Base-by-base conservation (phyloP, 1,140 invertebrate species). In the Caenorhabditis briggsae region DNA sequence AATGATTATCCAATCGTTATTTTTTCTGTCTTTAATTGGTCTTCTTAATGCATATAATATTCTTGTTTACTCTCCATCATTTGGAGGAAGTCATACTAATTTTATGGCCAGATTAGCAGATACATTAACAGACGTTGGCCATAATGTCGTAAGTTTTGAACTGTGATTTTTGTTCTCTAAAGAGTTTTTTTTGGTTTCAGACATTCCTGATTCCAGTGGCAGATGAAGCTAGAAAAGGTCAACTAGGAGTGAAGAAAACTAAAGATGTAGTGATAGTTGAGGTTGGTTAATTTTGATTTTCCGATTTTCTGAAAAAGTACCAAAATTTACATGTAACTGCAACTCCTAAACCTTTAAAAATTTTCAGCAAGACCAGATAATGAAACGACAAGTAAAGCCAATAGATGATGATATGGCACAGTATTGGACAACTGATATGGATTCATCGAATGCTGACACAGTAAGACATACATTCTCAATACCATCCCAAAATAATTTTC, bases 101-200 rank as follows among this genome's bases (percentile, higher is more conserved):
- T 86, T 86, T 53, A 82, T 86, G 74, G 85, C 70, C 11, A 82
- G 70, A 25, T 48, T 86, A 33, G 70, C 85, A 20, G 85, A 86
- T 56, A 86, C 85, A 5, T 20, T 86, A 5, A 50, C 74, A 46
- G 85, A 64, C 33, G 85, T 41, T 18, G 85, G 85, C 96, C 97
- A 93, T 94, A 74, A 86, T 70, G 85, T 86, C 74, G 85, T 86
- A 20, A 7, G 70, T 33, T 53, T 53, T 53, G 50, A 11, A 53
- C 16, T 8, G 50, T 14, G 50, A 53, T 53, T 53, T 53, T 53
- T 20, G 12, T 78, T 20, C 14, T 11, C 46, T 53, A 82, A 7
- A 8, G 16, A 82, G 12, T 0, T 82, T 53, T 12, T 9, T 1
- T 53, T 9, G 11, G 11, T 85, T 85, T 18, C 43, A 85, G 84